Base-by-base conservation (phyloP, 1,140 invertebrate genomes). In the Diuraphis noxia region DNA sequence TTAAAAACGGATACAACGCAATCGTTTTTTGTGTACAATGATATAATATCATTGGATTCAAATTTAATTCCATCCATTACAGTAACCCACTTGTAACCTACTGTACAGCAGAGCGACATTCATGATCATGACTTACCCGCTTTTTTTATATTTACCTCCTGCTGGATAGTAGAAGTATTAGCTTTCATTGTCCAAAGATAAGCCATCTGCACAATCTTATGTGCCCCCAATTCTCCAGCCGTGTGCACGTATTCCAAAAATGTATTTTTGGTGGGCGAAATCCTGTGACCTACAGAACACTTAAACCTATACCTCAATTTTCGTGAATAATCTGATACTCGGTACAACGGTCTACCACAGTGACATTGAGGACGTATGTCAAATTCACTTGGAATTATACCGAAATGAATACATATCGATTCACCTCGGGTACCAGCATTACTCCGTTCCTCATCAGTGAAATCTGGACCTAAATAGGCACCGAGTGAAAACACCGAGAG, bases 341-440 rank as follows among this genome's bases (percentile, higher is more conserved):
- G n/a, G 6, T 34, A 86, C 21, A 49, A 21, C 30, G 30, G 25
- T 19, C 43, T 46, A 34, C 84, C 84, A 36, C 43, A 86, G 43
- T 86, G 84, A 86, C 84, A 86, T n/a, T 86, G 30, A 49, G 17
- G n/a, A n/a, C n/a, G n/a, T 2, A 86, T 49, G 84, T 46, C 84
- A 34, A 86, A 36, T 46, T 86, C 43, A 46, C n/a, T 49, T 2
- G 43, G 43, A 25, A 86, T 86, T 2, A 86, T 86, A 49, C 43
- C 84, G 84, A 86, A 86, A 86, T 49, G 17, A 34, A 46, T 34
- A 34, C 17, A 86, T n/a, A 86, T 3, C 4, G 17, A n/a, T 86
- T 86, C 84, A 30, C 84, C 84, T 46, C 19, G 41, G 10, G 17
- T 86, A 23, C 23, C 25, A 0, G 79, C 38, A 40, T 25, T 40